A percentile compares a stretch with the other conserved stretches of the same genome.
phyloP scores from a whole-genome alignment of 2,113 vertebrate species.

The Oncorhynchus mykiss region DNA sequence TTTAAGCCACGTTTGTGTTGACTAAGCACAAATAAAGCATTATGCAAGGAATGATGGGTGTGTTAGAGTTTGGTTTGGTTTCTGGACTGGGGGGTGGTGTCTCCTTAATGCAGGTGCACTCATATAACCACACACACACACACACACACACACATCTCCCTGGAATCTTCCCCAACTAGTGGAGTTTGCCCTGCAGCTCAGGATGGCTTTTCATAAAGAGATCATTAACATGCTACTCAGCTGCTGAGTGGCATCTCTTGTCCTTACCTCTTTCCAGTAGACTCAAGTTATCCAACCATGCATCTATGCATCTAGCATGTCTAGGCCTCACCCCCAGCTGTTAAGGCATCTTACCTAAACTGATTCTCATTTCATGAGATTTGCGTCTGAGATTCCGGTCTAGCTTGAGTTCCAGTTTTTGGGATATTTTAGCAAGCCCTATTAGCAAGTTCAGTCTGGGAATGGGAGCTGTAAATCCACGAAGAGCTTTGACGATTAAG shows the following conservation, averaged over 20 bases:
- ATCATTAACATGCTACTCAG: constrained; percentile 39
- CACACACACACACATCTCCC: constrained; percentile 19
- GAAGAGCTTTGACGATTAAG: not conserved
- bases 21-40: constrained; percentile 34
- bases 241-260: constrained; percentile 4
- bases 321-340: no score
- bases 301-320: no score
- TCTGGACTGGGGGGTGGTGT: not conserved
- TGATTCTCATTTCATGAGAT: no score
- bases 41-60: constrained; percentile 36
- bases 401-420: no score
- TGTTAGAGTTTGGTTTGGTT: constrained; percentile 2
- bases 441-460: not conserved
- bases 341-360: no score
- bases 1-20: constrained; percentile 14
- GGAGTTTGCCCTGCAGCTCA: constrained; percentile 51
- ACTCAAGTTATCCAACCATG: no score
- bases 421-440: no score
- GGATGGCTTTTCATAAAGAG: constrained; percentile 22
- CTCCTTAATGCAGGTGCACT: constrained; percentile 32
- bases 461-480: not conserved
- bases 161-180: constrained; percentile 61
- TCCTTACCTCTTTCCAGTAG: no score
- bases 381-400: no score
- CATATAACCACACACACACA: constrained; percentile 4